phyloP scores from a whole-genome alignment of 2,797 vertebrate species.

The Tapera naevia region DNA sequence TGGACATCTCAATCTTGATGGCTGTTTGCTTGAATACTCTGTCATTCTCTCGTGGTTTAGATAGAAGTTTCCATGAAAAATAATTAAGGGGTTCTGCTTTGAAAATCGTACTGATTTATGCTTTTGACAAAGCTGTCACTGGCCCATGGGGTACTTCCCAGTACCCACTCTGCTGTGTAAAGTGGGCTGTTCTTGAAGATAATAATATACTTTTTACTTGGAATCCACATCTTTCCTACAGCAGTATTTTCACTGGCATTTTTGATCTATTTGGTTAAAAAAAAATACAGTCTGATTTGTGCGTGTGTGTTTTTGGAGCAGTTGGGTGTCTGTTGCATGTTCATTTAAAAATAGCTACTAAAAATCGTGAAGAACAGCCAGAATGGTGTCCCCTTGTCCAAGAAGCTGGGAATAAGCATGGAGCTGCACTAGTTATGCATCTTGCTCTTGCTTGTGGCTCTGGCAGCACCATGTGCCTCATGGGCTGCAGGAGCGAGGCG shows the following conservation, averaged over 20 bases:
- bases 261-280: neutral
- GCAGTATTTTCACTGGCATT: slow-evolving; percentile 30
- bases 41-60: neutral
- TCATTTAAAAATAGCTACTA: neutral
- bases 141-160: slow-evolving; percentile 31
- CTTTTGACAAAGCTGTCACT: neutral
- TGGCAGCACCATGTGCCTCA: rapidly evolving
- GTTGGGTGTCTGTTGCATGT: neutral
- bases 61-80: slow-evolving; percentile 14
- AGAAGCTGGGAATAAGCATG: neutral
- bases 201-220: slow-evolving; percentile 53
- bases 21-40: neutral
- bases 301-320: neutral
- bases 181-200: slow-evolving; percentile 34
- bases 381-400: neutral
- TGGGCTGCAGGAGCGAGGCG: neutral
- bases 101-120: neutral
- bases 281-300: neutral
- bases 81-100: slow-evolving; percentile 54
- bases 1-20: neutral
- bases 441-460: neutral
- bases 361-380: neutral
- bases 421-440: rapidly evolving
- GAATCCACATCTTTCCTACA: slow-evolving; percentile 45
- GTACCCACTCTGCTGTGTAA: neutral